phyloP scores from a whole-genome alignment of 2,797 vertebrate species.

The Melanogrammus aeglefinus region DNA sequence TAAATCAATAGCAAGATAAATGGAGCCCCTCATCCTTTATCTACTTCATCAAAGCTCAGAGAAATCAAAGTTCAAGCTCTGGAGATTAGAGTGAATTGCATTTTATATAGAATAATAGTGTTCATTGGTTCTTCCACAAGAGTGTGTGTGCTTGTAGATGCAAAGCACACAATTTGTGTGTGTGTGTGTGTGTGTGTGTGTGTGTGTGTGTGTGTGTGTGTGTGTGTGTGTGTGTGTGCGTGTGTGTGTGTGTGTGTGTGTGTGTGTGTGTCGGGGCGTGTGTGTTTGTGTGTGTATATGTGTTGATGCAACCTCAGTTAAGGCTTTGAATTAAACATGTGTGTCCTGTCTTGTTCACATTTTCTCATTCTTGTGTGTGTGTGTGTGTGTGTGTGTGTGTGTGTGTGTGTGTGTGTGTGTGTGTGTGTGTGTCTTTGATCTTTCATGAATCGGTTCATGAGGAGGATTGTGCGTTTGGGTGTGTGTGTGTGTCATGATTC shows the following conservation, averaged over 20 bases:
- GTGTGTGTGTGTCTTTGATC: too few species aligned
- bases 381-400: too few species aligned
- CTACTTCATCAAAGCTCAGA: not conserved
- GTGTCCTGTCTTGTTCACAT: slow-evolving; percentile 21
- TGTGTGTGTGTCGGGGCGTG: not conserved
- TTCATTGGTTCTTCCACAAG: not conserved
- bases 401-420: too few species aligned
- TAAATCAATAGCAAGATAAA: not conserved
- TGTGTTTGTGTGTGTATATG: not conserved
- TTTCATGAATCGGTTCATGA: too few species aligned
- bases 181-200: not conserved
- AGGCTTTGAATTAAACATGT: slow-evolving; percentile 6
- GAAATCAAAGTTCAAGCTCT: not conserved
- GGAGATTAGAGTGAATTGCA: not conserved
- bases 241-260: not conserved
- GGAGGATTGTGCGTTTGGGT: too few species aligned
- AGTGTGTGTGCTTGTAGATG: not conserved
- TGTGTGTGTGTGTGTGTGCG: not conserved
- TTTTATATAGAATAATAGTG: not conserved
- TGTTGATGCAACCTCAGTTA: not conserved
- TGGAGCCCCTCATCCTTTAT: not conserved
- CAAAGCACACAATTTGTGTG: not conserved
- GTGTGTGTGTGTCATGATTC: slow-evolving; percentile 26
- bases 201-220: slow-evolving; percentile 5
- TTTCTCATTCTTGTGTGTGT: not conserved